phyloP scores from a whole-genome alignment of 2,113 vertebrate genomes.

The Montifringilla adamsi region DNA sequence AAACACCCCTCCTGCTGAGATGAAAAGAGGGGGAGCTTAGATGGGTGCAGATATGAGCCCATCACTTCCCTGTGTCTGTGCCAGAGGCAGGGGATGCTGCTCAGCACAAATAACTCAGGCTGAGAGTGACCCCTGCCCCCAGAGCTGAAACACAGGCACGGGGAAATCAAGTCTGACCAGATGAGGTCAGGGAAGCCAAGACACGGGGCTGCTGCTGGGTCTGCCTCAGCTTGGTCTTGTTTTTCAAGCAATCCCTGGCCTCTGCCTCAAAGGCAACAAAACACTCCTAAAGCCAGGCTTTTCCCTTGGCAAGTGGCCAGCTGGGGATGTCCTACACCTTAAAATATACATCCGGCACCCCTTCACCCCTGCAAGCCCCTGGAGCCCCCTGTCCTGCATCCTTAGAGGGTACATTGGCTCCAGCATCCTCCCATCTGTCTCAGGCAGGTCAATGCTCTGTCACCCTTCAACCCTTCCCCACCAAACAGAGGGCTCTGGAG shows the following conservation, averaged over 20 bases:
- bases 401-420: constrained; percentile 38
- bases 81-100: background rate
- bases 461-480: constrained; percentile 16
- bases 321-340: background rate
- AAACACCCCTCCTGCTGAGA: background rate
- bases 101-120: background rate
- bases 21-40: background rate
- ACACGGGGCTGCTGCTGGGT: background rate
- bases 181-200: background rate
- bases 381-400: background rate
- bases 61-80: background rate
- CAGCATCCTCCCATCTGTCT: constrained; percentile 47
- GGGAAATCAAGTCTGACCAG: background rate
- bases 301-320: constrained; percentile 12
- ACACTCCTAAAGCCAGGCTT: background rate
- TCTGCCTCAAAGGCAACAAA: constrained; percentile 13
- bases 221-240: constrained; percentile 3
- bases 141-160: background rate
- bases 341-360: background rate
- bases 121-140: background rate
- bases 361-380: background rate
- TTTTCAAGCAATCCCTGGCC: constrained; percentile 6
- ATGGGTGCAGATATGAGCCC: background rate
- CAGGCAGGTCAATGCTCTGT: constrained; percentile 2
- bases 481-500: constrained; percentile 18